These are phyloP conservation scores for Drosophila crucigera DNA, from an alignment of 2,888 invertebrate species.

Conservation along the genomic window DNA sequence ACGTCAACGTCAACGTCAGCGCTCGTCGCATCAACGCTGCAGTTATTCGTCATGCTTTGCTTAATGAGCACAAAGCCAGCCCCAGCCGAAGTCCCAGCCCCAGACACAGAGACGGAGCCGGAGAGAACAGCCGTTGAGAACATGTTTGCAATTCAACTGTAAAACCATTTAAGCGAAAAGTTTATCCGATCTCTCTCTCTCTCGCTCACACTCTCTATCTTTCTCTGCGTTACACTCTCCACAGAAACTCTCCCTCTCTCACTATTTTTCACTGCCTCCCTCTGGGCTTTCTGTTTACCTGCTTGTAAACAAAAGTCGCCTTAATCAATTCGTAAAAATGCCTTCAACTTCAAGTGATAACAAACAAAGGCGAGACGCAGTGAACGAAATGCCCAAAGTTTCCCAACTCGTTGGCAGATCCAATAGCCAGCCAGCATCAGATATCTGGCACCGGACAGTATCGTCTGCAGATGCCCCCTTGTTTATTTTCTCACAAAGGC, in stretches of 20 bases:
- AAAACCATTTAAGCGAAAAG: slow-evolving; percentile 72
- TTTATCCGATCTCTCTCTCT: slow-evolving; percentile 16
- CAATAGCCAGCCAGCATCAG: slow-evolving; percentile 57
- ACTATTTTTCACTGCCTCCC: neutral
- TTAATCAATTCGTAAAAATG: slow-evolving; percentile 76
- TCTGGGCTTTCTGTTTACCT: slow-evolving; percentile 69
- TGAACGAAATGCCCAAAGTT: slow-evolving; percentile 60
- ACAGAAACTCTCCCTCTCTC: neutral
- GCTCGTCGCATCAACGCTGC: slow-evolving; percentile 46
- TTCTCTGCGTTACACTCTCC: neutral
- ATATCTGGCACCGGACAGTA: slow-evolving; percentile 20
- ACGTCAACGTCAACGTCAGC: slow-evolving; percentile 34
- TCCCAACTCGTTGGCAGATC: slow-evolving; percentile 26
- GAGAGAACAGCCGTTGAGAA: slow-evolving; percentile 46
- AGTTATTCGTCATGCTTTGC: slow-evolving; percentile 78
- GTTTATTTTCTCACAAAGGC: slow-evolving; percentile 80
- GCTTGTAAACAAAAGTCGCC: slow-evolving; percentile 76
- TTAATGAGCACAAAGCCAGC: slow-evolving; percentile 65
- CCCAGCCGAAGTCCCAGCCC: neutral
- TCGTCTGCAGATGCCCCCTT: slow-evolving; percentile 36
- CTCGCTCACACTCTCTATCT: neutral
- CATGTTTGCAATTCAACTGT: slow-evolving; percentile 70
- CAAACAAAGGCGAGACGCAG: slow-evolving; percentile 77
- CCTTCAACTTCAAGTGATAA: slow-evolving; percentile 74
- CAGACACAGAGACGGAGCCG: neutral